Conservation (phyloP, 2,888 invertebrate species). For the Acleris holmiana region DNA sequence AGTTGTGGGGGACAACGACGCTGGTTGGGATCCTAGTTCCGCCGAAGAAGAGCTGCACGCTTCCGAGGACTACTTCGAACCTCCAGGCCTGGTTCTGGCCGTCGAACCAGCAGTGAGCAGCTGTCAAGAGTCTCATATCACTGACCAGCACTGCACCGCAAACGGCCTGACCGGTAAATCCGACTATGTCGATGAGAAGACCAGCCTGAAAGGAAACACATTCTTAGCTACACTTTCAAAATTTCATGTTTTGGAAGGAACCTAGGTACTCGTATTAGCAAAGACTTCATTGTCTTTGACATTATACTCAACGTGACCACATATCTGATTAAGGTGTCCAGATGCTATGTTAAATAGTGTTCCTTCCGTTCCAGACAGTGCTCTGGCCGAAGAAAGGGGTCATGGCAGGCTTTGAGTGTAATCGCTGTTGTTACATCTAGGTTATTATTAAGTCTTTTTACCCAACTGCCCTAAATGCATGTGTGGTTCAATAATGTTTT, state of each 20-base stretch:
- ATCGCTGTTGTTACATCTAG: too few species aligned
- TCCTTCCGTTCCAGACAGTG: too few species aligned
- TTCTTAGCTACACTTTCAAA: neutral
- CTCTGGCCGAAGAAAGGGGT: too few species aligned
- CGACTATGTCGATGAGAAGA: constrained; percentile 43
- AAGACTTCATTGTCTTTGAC: neutral
- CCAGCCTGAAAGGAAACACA: constrained; percentile 43
- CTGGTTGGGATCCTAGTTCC: constrained; percentile 30
- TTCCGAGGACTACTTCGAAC: constrained; percentile 45
- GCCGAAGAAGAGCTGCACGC: constrained; percentile 37
- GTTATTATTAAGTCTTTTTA: too few species aligned
- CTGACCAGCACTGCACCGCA: constrained; percentile 41
- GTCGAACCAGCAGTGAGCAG: constrained; percentile 50
- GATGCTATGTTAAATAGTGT: too few species aligned
- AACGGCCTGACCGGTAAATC: constrained; percentile 34
- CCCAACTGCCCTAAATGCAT: too few species aligned
- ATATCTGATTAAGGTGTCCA: too few species aligned
- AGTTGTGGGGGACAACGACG: constrained; percentile 17
- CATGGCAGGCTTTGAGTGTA: too few species aligned
- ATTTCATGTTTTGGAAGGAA: too few species aligned
- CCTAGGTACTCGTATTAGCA: neutral
- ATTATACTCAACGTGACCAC: too few species aligned
- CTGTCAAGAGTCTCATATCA: constrained; percentile 41
- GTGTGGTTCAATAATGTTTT: too few species aligned
- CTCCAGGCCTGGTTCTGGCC: constrained; percentile 41